Conservation (phyloP, 2,113 vertebrate genomes). For the Apteryx owenii region DNA sequence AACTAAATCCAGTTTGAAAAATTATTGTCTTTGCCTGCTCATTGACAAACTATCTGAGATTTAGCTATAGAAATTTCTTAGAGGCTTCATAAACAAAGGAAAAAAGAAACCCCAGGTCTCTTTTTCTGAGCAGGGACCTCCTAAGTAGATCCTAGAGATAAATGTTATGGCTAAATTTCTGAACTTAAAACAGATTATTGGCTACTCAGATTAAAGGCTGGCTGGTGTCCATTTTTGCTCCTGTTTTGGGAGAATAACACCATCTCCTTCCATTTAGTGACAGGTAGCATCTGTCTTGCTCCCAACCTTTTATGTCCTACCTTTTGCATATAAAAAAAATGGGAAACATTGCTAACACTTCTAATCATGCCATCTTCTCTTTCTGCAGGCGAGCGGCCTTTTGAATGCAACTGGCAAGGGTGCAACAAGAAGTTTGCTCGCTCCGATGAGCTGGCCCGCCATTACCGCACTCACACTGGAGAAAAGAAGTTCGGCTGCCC, state of each 20-base stretch:
- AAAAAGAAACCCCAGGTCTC: neutral
- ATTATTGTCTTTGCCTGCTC: neutral
- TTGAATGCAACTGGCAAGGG: conserved; percentile 94
- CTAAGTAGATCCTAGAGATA: neutral
- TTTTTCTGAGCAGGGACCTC: neutral
- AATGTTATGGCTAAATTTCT: neutral
- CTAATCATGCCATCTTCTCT: neutral
- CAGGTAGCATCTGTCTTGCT: neutral
- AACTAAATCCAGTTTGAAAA: neutral
- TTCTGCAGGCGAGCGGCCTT: conserved; percentile 90
- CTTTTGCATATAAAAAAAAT: fast-evolving
- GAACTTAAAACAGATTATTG: neutral
- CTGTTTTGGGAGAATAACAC: neutral
- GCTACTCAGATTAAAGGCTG: neutral
- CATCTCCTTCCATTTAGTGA: neutral
- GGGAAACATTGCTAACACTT: neutral
- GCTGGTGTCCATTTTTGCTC: neutral
- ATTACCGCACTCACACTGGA: conserved; percentile 98
- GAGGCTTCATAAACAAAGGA: neutral
- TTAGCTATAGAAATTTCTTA: neutral
- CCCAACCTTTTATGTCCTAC: neutral
- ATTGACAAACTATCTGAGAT: neutral
- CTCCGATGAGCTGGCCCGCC: conserved; percentile 95
- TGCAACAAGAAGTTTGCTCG: conserved; percentile 98
- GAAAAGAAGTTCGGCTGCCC: conserved; percentile 97